Base-by-base conservation (phyloP, 2,888 invertebrate species). In the Pemphredon lugubris region DNA sequence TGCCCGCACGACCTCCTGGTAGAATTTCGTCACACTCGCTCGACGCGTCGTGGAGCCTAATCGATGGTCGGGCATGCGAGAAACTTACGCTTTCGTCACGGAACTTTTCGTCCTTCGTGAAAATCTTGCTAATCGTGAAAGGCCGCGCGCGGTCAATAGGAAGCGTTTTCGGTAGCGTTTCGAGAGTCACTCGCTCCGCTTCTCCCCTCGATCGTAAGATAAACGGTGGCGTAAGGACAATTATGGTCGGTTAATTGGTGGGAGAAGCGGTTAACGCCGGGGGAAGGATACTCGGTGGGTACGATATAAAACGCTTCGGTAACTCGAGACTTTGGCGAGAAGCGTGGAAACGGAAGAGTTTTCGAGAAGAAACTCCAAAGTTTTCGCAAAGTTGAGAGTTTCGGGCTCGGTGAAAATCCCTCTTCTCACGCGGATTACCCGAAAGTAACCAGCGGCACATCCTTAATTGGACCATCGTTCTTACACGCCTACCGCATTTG, bases 381-480 rank as follows among this genome's bases (percentile, higher is more conserved):
- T 72, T 78, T 64, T 37, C 59, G 4, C 34, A 20, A 65, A 73
- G 65, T 59, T 45, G 51, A 71, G 57, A 66, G 65, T 75, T 71
- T 63, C 69, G 67, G 44, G 45, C 44, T 34, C 54, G 39, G 21
- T n/a, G 47, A 16, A 23, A 65, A 63, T 70, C 65, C 58, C 53
- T 55, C 73, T 54, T 40, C 64, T 32, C 64, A 53, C 51, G n/a
- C n/a, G 69, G 73, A 78, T 75, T 75, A 72, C 64, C 51, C 47
- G 71, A 66, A 58, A 72, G 74, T 77, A 79, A 77, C 74, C 72
- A 47, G 63, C 69, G 47, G 72, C 77, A 70, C 72, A 74, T 74
- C 61, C 77, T 79, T 79, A 79, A 79, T 79, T 79, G 79, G 72
- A 74, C 63, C 74, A 79, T 79, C 71, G 74, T 70, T 79, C 80